Percentiles rank a stretch among this genome's conserved stretches.
Evolutionary conservation across 2,797 vertebrate genomes (phyloP).

Genomic region (Anisognathus igniventris): DNA sequence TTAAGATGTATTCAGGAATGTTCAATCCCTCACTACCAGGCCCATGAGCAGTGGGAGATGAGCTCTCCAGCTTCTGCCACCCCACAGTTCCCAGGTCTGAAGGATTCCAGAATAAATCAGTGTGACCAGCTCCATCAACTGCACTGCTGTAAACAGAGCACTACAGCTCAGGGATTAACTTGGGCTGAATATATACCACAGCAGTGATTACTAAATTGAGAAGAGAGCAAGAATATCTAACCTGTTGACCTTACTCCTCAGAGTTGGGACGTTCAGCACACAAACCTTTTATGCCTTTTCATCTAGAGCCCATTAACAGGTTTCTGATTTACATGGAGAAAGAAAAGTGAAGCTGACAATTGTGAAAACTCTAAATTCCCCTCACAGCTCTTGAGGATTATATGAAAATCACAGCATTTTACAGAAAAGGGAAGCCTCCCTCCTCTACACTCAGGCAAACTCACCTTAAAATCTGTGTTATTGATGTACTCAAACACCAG

Average conservation of each 20-base stretch:
- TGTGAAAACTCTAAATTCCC: not conserved
- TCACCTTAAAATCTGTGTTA: conserved; percentile 99
- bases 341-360: not conserved
- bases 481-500: conserved; percentile 99
- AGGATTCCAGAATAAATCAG: not conserved
- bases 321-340: not conserved
- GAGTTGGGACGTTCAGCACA: not conserved
- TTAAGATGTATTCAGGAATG: not conserved
- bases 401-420: not conserved
- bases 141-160: not conserved
- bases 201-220: conserved; percentile 7
- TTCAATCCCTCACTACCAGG: not conserved
- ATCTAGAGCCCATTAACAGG: not conserved
- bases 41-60: not conserved
- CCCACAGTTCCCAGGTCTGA: not conserved
- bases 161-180: not conserved
- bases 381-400: not conserved
- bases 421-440: not conserved
- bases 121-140: not conserved
- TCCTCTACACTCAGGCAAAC: conserved; percentile 26
- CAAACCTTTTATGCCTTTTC: not conserved
- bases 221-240: not conserved
- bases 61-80: not conserved
- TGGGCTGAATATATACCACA: not conserved
- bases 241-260: not conserved